phyloP scores from a whole-genome alignment of 2,888 invertebrate species.

The Chymomyza procnemis region DNA sequence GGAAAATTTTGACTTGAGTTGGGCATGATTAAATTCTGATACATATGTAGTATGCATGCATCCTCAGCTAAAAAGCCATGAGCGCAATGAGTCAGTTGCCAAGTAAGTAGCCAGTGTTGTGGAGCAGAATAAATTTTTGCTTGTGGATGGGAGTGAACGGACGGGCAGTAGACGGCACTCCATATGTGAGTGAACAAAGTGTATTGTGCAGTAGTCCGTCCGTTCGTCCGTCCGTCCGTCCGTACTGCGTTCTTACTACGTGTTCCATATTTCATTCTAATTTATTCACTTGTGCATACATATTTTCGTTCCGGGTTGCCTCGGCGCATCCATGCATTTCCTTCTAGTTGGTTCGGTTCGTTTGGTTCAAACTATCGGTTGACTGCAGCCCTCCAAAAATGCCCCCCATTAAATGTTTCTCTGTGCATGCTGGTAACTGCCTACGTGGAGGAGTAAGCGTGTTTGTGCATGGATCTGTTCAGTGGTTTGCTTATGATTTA shows the following conservation, averaged over 20 bases:
- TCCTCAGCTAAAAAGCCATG: constrained; percentile 38
- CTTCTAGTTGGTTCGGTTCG: constrained; percentile 70
- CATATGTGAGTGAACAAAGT: no score
- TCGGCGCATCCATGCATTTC: constrained; percentile 70
- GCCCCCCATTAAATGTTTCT: background rate
- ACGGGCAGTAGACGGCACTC: no score
- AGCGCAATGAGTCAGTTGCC: constrained; percentile 45
- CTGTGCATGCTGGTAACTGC: background rate
- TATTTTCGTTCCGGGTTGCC: constrained; percentile 70
- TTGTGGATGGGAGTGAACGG: no score
- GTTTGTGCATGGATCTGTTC: constrained; percentile 27
- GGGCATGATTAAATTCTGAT: constrained; percentile 66
- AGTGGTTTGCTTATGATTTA: constrained; percentile 64
- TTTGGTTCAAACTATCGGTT: constrained; percentile 68
- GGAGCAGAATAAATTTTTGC: background rate
- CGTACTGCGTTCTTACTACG: constrained; percentile 40
- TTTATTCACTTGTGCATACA: constrained; percentile 72
- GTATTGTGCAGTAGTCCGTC: constrained; percentile 19
- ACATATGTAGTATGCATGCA: constrained; percentile 31
- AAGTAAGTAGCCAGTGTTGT: constrained; percentile 26
- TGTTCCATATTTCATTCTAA: constrained; percentile 72
- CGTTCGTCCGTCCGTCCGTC: background rate
- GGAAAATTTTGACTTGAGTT: constrained; percentile 41
- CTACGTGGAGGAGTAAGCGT: background rate
- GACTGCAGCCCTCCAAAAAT: constrained; percentile 40